Conservation (phyloP, 2,888 invertebrate species). For the Ochropacha duplaris region DNA sequence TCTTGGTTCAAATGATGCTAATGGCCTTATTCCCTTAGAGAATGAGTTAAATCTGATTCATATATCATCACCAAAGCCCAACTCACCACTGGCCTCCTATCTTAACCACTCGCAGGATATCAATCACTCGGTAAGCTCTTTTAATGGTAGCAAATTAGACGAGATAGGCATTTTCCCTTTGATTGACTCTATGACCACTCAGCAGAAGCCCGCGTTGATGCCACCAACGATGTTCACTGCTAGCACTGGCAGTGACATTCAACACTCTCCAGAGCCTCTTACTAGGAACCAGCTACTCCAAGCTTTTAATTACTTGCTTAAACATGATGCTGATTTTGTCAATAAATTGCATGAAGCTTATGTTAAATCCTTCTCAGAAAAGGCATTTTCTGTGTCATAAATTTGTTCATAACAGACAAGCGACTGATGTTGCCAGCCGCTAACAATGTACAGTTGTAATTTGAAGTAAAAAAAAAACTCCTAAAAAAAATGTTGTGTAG, state of each 20-base stretch:
- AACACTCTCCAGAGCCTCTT: constrained; percentile 86
- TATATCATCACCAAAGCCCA: constrained; percentile 78
- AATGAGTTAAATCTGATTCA: constrained; percentile 80
- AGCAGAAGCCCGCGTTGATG: constrained; percentile 89
- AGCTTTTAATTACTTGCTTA: constrained; percentile 93
- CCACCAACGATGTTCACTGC: constrained; percentile 93
- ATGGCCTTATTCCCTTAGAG: constrained; percentile 73
- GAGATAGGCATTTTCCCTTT: constrained; percentile 59
- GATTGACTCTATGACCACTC: constrained; percentile 64
- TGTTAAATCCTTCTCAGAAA: constrained; percentile 91
- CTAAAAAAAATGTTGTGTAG: constrained; percentile 66
- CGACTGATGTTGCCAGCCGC: constrained; percentile 52
- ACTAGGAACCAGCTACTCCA: constrained; percentile 95
- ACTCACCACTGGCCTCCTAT: constrained; percentile 82
- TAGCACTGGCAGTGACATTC: constrained; percentile 74
- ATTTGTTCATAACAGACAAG: constrained; percentile 49
- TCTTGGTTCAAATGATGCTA: constrained; percentile 58
- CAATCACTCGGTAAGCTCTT: constrained; percentile 58
- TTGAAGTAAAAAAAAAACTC: constrained; percentile 74
- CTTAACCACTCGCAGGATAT: constrained; percentile 77
- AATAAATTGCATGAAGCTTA: constrained; percentile 96
- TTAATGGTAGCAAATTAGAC: constrained; percentile 62
- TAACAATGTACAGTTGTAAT: constrained; percentile 75
- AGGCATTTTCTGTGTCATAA: constrained; percentile 77
- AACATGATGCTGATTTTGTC: constrained; percentile 94